phyloP scores from a whole-genome alignment of 2,113 vertebrate genomes.

The Hippocampus comes region DNA sequence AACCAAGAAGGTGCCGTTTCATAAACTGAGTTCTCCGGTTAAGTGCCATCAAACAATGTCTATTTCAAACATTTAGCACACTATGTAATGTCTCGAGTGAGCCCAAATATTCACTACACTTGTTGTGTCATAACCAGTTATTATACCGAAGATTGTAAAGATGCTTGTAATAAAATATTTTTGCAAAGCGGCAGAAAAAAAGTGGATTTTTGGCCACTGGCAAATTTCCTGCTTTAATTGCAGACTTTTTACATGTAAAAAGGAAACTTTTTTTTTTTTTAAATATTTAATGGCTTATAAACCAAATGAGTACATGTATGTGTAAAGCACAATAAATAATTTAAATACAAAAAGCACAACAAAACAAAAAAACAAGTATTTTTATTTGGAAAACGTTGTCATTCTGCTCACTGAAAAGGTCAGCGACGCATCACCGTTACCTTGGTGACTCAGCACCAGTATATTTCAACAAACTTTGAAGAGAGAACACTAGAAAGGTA shows the following conservation, averaged over 20 bases:
- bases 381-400: constrained; percentile 9
- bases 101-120: constrained; percentile 34
- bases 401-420: constrained; percentile 9
- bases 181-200: constrained; percentile 22
- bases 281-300: background rate
- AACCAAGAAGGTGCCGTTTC: constrained; percentile 39
- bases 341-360: background rate
- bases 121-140: constrained; percentile 49
- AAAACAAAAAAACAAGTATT: background rate
- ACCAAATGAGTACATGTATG: background rate
- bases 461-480: constrained; percentile 9
- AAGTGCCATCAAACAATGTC: constrained; percentile 46
- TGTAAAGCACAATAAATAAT: background rate
- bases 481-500: constrained; percentile 24
- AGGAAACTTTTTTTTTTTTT: background rate
- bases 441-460: background rate
- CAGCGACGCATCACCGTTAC: constrained; percentile 15
- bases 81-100: constrained; percentile 27
- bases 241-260: background rate
- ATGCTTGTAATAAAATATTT: constrained; percentile 65
- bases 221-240: background rate
- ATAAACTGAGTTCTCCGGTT: constrained; percentile 20
- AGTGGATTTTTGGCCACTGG: background rate
- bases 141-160: constrained; percentile 63
- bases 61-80: constrained; percentile 22